Conservation (phyloP, 2,797 vertebrate genomes). For the Mus minutoides region DNA sequence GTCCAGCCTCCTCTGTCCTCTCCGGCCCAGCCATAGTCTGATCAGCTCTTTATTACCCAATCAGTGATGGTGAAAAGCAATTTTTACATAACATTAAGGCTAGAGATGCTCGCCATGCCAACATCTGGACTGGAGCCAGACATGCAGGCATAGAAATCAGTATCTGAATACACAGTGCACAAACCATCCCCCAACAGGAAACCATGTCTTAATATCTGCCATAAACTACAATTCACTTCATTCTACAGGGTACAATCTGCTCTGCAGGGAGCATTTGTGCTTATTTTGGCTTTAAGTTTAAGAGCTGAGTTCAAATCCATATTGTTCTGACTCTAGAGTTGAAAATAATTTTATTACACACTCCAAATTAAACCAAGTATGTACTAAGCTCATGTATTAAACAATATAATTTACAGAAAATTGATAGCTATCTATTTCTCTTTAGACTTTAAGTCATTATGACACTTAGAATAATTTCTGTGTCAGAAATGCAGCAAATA, state of each 20-base stretch:
- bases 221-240: background rate
- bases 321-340: background rate
- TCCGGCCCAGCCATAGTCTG: too few relatives aligned
- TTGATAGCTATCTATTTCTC: background rate
- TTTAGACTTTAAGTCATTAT: background rate
- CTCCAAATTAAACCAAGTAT: background rate
- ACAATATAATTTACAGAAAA: background rate
- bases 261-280: background rate
- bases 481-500: background rate
- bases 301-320: background rate
- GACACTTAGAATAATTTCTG: background rate
- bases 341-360: background rate
- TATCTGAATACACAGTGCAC: too few relatives aligned
- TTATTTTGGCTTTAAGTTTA: background rate
- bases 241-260: background rate
- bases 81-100: too few relatives aligned
- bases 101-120: too few relatives aligned
- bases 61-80: too few relatives aligned
- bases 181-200: too few relatives aligned
- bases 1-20: too few relatives aligned
- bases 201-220: background rate
- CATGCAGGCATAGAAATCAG: too few relatives aligned
- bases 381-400: background rate
- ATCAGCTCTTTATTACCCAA: too few relatives aligned
- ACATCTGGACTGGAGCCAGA: too few relatives aligned